These are phyloP conservation scores for honey bee (Apis mellifera) DNA, from an alignment of 1,140 invertebrate genomes.

Conservation along the genomic window DNA sequence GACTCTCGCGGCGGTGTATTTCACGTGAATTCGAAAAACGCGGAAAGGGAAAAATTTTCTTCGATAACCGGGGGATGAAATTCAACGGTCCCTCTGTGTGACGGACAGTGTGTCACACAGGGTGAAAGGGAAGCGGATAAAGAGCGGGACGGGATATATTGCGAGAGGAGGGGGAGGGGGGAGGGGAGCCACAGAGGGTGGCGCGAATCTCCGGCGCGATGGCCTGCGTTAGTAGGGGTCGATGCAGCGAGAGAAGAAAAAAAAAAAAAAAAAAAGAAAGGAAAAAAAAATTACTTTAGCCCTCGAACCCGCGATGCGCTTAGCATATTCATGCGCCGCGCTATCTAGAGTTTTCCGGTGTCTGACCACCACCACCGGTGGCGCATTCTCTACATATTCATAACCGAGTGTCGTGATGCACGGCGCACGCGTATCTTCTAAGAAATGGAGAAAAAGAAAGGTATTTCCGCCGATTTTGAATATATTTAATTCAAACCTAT, in stretches of 20 bases:
- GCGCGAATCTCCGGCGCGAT: not conserved
- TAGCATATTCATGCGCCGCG: slow-evolving; percentile 68
- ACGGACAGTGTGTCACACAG: slow-evolving; percentile 13
- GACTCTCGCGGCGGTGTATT: not conserved
- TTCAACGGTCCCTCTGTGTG: not conserved
- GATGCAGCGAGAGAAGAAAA: slow-evolving; percentile 19
- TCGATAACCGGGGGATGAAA: not conserved
- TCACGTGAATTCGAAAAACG: not conserved
- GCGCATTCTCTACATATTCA: slow-evolving; percentile 68
- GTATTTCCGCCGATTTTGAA: not conserved
- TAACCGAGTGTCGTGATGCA: slow-evolving; percentile 60
- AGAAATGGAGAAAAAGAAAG: slow-evolving; percentile 6
- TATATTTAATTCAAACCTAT: no score
- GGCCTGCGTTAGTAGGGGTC: slow-evolving; percentile 7
- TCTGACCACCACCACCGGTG: slow-evolving; percentile 63
- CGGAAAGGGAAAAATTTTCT: not conserved
- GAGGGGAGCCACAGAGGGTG: no score
- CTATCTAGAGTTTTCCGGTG: slow-evolving; percentile 71
- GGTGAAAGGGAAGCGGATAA: slow-evolving; percentile 15
- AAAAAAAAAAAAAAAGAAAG: no score
- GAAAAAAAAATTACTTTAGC: slow-evolving; percentile 57
- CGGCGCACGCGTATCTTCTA: slow-evolving; percentile 8
- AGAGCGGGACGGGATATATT: slow-evolving; percentile 8
- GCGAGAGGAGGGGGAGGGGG: not conserved
- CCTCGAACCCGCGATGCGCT: slow-evolving; percentile 55